Conservation (phyloP, 2,797 vertebrate genomes). For the Sebastes umbrosus region DNA sequence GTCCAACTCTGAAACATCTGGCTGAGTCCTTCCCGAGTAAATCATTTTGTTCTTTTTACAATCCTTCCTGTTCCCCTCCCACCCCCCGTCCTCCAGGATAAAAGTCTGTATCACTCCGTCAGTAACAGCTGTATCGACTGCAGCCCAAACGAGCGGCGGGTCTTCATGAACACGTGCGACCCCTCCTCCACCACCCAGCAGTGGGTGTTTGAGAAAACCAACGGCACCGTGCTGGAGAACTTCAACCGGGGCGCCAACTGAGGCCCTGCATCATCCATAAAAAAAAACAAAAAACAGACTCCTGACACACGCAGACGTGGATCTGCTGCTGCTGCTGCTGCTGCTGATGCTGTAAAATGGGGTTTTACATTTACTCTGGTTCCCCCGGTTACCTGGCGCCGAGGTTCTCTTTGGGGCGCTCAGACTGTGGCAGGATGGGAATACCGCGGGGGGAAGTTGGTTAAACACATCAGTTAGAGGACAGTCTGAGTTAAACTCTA, state of each 20-base stretch:
- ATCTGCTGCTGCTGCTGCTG: constrained; percentile 14
- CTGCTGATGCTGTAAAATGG: neutral
- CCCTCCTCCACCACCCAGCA: constrained; percentile 87
- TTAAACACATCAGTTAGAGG: constrained; percentile 2
- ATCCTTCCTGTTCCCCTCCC: neutral
- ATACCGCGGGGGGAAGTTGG: neutral
- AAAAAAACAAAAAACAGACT: neutral
- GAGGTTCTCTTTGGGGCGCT: constrained; percentile 11
- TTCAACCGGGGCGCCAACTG: constrained; percentile 71
- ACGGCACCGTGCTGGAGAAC: constrained; percentile 88
- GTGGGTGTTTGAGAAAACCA: constrained; percentile 94
- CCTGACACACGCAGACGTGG: neutral
- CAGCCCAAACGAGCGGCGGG: constrained; percentile 83
- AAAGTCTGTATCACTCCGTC: constrained; percentile 89
- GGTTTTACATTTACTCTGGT: neutral
- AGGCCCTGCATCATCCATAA: neutral
- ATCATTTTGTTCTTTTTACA: neutral
- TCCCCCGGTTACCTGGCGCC: neutral
- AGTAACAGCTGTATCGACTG: constrained; percentile 94
- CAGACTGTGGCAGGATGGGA: constrained; percentile 7
- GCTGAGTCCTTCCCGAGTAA: no score
- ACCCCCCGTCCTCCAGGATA: constrained; percentile 82
- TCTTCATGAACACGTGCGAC: constrained; percentile 94
- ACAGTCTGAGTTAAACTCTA: neutral
- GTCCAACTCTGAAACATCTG: no score